Percentiles rank a stretch among this genome's conserved stretches.
phyloP scores from a whole-genome alignment of 2,797 vertebrate species.

The Numenius phaeopus region DNA sequence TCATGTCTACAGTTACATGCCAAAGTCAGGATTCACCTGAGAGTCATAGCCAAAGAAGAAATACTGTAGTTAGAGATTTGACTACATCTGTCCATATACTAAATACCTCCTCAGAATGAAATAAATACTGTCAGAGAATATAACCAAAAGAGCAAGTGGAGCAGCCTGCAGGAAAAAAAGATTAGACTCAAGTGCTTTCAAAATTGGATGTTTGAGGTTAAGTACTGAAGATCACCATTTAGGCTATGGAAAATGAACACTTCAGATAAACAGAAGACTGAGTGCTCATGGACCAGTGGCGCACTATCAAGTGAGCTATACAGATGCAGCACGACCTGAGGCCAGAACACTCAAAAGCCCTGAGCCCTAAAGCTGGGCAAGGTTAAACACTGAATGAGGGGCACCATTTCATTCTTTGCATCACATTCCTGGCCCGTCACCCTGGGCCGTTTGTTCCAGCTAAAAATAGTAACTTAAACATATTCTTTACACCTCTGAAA shows the following conservation, averaged over 20 bases:
- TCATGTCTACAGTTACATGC: background rate
- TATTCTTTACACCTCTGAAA: background rate
- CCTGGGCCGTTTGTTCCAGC: background rate
- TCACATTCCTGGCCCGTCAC: background rate
- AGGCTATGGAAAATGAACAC: background rate
- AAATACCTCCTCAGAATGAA: background rate
- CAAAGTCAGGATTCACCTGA: background rate
- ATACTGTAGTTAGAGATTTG: background rate
- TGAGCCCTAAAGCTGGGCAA: background rate
- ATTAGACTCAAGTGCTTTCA: background rate
- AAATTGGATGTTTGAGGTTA: slow-evolving; percentile 32
- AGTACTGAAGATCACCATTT: slow-evolving; percentile 1
- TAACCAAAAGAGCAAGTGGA: background rate
- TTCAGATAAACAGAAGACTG: background rate
- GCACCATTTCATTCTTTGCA: background rate
- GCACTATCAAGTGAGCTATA: background rate
- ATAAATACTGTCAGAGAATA: background rate
- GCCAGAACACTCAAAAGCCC: background rate
- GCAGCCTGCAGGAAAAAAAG: background rate
- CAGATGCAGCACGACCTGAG: background rate
- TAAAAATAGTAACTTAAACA: background rate
- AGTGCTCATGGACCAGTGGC: background rate
- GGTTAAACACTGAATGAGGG: background rate
- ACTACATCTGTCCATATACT: background rate
- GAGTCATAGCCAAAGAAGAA: background rate